Conservation (phyloP, 2,888 invertebrate genomes). For the Cinara cedri region DNA sequence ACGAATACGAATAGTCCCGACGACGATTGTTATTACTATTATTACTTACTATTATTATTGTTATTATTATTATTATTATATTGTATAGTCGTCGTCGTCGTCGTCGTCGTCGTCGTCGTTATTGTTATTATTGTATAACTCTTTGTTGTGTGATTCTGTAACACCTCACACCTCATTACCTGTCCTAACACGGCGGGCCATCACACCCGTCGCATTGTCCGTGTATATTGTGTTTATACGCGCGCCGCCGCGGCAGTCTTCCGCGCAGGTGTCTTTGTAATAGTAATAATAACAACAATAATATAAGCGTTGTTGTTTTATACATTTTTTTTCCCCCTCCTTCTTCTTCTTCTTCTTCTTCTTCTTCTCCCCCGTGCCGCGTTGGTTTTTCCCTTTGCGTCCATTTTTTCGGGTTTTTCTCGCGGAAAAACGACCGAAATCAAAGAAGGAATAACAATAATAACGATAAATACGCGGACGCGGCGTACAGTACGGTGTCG, state of each 20-base stretch:
- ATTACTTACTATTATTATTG: constrained; percentile 45
- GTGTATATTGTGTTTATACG: background rate
- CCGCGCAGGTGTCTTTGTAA: constrained; percentile 53
- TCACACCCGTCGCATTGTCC: constrained; percentile 37
- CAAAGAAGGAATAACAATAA: too few species aligned
- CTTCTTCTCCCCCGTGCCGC: too few species aligned
- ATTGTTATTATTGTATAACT: constrained; percentile 53
- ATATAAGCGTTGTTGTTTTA: constrained; percentile 47
- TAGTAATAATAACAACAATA: background rate
- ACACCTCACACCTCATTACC: constrained; percentile 57
- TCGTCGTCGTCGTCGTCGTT: constrained; percentile 48
- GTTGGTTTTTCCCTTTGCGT: too few species aligned
- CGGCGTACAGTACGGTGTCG: background rate
- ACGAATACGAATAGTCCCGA: background rate
- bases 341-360: background rate
- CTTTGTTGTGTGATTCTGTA: constrained; percentile 57
- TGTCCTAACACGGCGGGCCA: constrained; percentile 56
- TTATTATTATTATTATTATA: constrained; percentile 50
- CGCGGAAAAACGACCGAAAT: too few species aligned
- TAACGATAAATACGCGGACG: background rate
- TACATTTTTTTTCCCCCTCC: background rate
- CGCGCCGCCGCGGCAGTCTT: background rate
- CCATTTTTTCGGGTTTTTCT: too few species aligned
- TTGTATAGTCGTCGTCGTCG: constrained; percentile 46
- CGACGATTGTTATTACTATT: constrained; percentile 41